Evolutionary conservation across 2,113 vertebrate genomes (phyloP).

Genomic region (Rutilus rutilus): DNA sequence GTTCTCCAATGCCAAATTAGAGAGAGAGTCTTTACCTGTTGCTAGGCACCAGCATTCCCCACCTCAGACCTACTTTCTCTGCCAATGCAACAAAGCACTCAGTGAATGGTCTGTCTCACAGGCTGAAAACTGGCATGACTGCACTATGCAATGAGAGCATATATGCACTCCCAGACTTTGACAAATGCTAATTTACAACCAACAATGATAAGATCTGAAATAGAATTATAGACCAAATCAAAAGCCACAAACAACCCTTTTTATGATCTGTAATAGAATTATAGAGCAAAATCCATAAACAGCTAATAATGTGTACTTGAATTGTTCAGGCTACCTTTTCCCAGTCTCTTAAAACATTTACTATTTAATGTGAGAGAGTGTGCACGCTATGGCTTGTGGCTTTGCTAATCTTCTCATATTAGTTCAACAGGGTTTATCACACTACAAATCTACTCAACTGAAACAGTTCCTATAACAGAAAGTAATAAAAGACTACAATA

Average conservation of each 20-base stretch:
- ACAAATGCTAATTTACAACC: neutral
- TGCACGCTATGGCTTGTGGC: neutral
- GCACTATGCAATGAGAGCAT: neutral
- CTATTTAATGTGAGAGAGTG: neutral
- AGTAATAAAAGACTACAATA: constrained; percentile 13
- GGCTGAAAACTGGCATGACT: constrained; percentile 4
- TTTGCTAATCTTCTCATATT: constrained; percentile 3
- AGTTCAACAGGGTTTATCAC: constrained; percentile 8
- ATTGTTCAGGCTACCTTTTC: neutral
- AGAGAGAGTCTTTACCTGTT: constrained; percentile 57
- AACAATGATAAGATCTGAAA: neutral
- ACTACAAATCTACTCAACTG: neutral
- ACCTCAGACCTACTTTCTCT: constrained; percentile 38
- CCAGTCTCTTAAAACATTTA: neutral
- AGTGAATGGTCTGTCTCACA: constrained; percentile 8
- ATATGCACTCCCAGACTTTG: neutral
- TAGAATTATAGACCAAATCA: neutral
- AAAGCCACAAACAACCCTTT: no score
- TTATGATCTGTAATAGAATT: no score
- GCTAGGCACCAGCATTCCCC: constrained; percentile 61
- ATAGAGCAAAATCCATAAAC: constrained; percentile 8
- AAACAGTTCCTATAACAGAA: neutral
- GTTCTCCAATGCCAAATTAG: constrained; percentile 14
- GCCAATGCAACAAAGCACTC: constrained; percentile 32
- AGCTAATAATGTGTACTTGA: neutral